Conservation (phyloP, 2,888 invertebrate species). For the Orchestes rusci region DNA sequence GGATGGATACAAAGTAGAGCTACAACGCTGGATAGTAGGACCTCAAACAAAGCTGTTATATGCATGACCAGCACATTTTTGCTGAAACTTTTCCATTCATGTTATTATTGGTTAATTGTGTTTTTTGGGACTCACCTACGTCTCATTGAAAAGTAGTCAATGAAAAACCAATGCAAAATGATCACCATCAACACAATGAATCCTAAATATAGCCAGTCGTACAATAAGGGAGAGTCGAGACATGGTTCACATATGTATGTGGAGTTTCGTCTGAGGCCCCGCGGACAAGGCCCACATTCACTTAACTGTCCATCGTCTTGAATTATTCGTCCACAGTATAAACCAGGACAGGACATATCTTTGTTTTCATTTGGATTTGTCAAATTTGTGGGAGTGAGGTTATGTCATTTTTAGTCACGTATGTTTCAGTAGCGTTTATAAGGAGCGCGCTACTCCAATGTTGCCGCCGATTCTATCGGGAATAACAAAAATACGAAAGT, state of each 20-base stretch:
- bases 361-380: too few relatives aligned
- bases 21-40: constrained; percentile 63
- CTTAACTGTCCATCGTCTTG: constrained; percentile 65
- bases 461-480: too few relatives aligned
- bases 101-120: neutral
- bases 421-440: too few relatives aligned
- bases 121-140: constrained; percentile 54
- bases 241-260: constrained; percentile 78
- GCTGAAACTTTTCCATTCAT: constrained; percentile 50
- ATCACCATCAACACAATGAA: constrained; percentile 88
- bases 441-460: too few relatives aligned
- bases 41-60: constrained; percentile 76
- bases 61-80: constrained; percentile 72
- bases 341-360: constrained; percentile 67
- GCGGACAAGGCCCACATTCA: constrained; percentile 79
- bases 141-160: constrained; percentile 72
- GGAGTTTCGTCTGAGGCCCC: constrained; percentile 71
- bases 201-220: constrained; percentile 90
- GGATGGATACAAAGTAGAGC: constrained; percentile 80
- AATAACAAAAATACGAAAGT: too few relatives aligned
- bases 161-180: constrained; percentile 87
- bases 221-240: constrained; percentile 65
- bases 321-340: constrained; percentile 72
- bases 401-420: too few relatives aligned
- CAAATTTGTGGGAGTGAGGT: too few relatives aligned